phyloP scores from a whole-genome alignment of 2,113 vertebrate genomes.

The Pristiophorus japonicus region DNA sequence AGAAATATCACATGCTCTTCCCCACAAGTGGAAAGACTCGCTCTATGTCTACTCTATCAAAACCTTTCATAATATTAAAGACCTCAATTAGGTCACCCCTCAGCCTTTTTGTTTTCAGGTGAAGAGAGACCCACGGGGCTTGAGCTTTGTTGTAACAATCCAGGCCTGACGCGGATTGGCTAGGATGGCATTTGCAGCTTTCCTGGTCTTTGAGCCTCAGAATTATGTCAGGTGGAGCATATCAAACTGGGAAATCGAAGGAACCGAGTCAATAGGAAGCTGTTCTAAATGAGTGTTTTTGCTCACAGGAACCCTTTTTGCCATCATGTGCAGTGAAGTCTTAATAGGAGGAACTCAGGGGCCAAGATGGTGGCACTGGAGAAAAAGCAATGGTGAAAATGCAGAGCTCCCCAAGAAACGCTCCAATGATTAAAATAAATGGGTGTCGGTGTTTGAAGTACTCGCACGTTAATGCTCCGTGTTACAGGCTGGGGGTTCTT shows the following conservation, averaged over 20 bases:
- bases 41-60: too few species aligned
- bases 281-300: not conserved
- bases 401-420: not conserved
- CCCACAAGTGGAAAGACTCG: too few species aligned
- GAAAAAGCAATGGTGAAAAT: not conserved
- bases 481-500: too few species aligned
- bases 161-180: not conserved
- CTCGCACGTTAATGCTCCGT: not conserved
- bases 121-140: too few species aligned
- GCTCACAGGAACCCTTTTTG: not conserved
- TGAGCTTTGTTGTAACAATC: not conserved
- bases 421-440: not conserved
- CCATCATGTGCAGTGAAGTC: not conserved
- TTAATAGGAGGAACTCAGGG: too few species aligned
- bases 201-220: not conserved
- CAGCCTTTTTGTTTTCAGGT: too few species aligned
- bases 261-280: not conserved
- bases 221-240: too few species aligned
- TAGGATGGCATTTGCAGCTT: not conserved
- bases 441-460: not conserved
- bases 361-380: not conserved
- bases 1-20: too few species aligned
- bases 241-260: too few species aligned
- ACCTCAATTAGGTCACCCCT: too few species aligned
- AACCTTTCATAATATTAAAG: too few species aligned